phyloP scores from a whole-genome alignment of 2,888 invertebrate genomes.

The Dorcus parallelipipedus region DNA sequence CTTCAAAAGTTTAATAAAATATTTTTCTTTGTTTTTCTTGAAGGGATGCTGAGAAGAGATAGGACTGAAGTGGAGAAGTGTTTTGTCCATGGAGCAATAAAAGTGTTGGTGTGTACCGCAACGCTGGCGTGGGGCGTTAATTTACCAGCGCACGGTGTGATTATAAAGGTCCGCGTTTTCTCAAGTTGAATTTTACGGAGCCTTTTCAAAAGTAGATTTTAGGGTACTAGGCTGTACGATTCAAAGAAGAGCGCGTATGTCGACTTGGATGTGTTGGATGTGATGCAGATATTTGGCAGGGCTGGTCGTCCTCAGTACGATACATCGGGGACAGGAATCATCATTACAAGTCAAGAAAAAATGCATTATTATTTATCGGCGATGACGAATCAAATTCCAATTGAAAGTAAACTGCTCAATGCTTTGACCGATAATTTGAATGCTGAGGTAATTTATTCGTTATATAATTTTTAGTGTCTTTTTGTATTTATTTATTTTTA shows the following conservation, averaged over 20 bases:
- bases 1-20: constrained; percentile 2
- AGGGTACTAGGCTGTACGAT: constrained; percentile 98
- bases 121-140: constrained; percentile 99
- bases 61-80: constrained; percentile 71
- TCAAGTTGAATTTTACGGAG: not conserved
- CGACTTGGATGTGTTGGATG: constrained; percentile 94
- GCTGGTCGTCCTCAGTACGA: constrained; percentile 99
- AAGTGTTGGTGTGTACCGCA: constrained; percentile 92
- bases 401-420: constrained; percentile 94
- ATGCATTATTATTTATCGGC: constrained; percentile 89
- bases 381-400: constrained; percentile 95
- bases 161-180: constrained; percentile 70
- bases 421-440: constrained; percentile 94
- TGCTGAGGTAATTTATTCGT: constrained; percentile 71
- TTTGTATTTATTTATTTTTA: constrained; percentile 27
- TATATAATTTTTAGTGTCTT: not conserved
- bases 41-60: constrained; percentile 31
- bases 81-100: constrained; percentile 83
- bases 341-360: constrained; percentile 91
- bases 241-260: constrained; percentile 91
- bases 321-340: constrained; percentile 88
- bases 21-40: constrained; percentile 8
- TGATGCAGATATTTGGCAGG: constrained; percentile 96
- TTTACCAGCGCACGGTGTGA: constrained; percentile 95
- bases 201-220: constrained; percentile 20